Base-by-base conservation (phyloP, 2,797 vertebrate genomes). In the Nannoperca obscura region DNA sequence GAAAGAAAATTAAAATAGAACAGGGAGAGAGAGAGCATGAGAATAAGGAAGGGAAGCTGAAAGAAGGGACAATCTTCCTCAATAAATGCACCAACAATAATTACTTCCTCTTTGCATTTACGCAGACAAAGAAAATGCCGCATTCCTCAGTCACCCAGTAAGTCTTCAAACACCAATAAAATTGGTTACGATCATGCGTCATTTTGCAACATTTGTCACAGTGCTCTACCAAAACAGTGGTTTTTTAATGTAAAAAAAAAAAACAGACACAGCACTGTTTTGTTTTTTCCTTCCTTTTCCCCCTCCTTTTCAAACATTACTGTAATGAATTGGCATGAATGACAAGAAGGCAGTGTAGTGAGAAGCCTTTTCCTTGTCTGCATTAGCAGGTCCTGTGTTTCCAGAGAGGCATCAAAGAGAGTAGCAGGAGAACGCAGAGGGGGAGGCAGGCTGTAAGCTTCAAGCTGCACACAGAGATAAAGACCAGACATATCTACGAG, bases 381-480 rank as follows among this genome's bases (percentile, higher is more conserved):
- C 89, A 93, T 92, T 92, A 92, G 90, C 90, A 87, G 89, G 83
- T 89, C 84, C 81, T 87, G 70, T 94, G 90, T 93, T 93, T 92
- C 88, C 85, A 91, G 63, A 78, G 90, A 81, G 69, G 88, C 89
- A 91, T 92, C 90, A 93, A 91, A 93, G 88, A 89, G 78, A 82
- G 87, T 74, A 85, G 90, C 88, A 73, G 81, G 80, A 90, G 81
- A 87, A 89, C 38, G 80, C 74, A 61, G 73, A 66, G 64, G 80
- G 82, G 80, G 74, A 42, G 82, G 87, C 61, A 68, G 81, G 84
- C 87, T 86, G 91, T 90, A 93, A 92, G 92, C 93, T 91, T 89
- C 93, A 95, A 95, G 94, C 93, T 95, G 95, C 93, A 93, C 84
- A 77, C 81, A 86, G 93, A 92, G 95, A 95, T 95, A 95, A 95